phyloP scores from a whole-genome alignment of 2,888 invertebrate genomes.

The Cheilosia variabilis region DNA sequence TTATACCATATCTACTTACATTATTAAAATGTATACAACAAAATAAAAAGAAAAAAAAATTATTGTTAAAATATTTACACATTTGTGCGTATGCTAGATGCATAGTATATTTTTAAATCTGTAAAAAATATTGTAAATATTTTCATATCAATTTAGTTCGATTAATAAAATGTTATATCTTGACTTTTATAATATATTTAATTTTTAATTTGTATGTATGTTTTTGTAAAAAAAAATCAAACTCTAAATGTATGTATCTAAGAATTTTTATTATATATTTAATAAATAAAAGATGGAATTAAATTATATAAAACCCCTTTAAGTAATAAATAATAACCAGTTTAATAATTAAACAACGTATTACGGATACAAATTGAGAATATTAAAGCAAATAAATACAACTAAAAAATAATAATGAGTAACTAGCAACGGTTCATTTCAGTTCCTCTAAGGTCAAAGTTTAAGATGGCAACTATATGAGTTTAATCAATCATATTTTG shows the following conservation, averaged over 20 bases:
- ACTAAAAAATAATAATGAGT: constrained; percentile 13
- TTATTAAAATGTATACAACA: constrained; percentile 41
- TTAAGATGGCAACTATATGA: no score
- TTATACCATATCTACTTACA: constrained; percentile 50
- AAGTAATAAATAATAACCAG: constrained; percentile 25
- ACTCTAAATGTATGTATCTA: constrained; percentile 57
- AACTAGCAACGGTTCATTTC: neutral
- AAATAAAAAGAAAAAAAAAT: neutral
- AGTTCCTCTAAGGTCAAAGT: no score
- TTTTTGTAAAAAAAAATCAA: constrained; percentile 44
- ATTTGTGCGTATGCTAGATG: constrained; percentile 36
- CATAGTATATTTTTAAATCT: constrained; percentile 45
- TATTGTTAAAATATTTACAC: constrained; percentile 20
- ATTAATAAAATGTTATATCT: neutral
- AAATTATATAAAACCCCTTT: constrained; percentile 41
- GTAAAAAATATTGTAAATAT: constrained; percentile 37
- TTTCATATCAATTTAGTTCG: constrained; percentile 39
- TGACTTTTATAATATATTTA: neutral
- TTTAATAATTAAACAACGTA: constrained; percentile 40
- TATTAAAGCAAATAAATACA: constrained; percentile 55
- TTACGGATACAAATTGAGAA: constrained; percentile 31
- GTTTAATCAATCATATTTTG: no score
- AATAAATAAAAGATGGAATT: constrained; percentile 40
- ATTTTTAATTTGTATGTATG: constrained; percentile 26
- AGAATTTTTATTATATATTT: constrained; percentile 50